These are phyloP conservation scores for Sylvietta virens DNA, from an alignment of 2,113 vertebrate genomes.

Conservation along the genomic window DNA sequence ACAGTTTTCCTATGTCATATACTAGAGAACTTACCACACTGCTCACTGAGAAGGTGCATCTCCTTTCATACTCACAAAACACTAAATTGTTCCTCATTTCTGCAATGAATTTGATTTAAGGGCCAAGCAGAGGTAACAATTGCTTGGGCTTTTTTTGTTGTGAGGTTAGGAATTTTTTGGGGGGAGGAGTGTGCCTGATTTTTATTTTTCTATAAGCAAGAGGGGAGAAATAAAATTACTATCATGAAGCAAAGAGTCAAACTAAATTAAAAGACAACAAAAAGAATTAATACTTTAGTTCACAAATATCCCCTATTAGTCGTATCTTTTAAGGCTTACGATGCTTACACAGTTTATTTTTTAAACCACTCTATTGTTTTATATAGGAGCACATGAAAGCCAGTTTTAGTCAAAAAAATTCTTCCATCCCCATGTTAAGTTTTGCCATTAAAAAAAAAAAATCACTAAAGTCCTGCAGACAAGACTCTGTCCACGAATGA, in stretches of 20 bases:
- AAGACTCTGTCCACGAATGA: background rate
- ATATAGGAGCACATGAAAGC: conserved; percentile 42
- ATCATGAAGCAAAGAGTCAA: conserved; percentile 57
- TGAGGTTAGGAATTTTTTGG: background rate
- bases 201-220: conserved; percentile 35
- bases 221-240: conserved; percentile 18
- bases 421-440: conserved; percentile 39
- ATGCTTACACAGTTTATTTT: conserved; percentile 32
- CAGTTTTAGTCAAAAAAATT: conserved; percentile 45
- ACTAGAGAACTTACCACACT: background rate
- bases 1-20: background rate
- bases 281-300: conserved; percentile 28
- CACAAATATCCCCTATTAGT: conserved; percentile 39
- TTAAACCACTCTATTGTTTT: conserved; percentile 28
- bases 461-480: conserved; percentile 26
- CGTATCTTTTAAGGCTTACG: conserved; percentile 39
- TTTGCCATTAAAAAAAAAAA: conserved; percentile 4
- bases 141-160: background rate
- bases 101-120: background rate
- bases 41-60: conserved; percentile 31
- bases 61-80: conserved; percentile 29
- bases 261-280: conserved; percentile 58
- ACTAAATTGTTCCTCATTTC: conserved; percentile 4
- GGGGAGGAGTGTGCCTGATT: background rate
- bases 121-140: background rate